phyloP scores from a whole-genome alignment of 2,113 vertebrate species.

The Sinocyclocheilus anophthalmus region DNA sequence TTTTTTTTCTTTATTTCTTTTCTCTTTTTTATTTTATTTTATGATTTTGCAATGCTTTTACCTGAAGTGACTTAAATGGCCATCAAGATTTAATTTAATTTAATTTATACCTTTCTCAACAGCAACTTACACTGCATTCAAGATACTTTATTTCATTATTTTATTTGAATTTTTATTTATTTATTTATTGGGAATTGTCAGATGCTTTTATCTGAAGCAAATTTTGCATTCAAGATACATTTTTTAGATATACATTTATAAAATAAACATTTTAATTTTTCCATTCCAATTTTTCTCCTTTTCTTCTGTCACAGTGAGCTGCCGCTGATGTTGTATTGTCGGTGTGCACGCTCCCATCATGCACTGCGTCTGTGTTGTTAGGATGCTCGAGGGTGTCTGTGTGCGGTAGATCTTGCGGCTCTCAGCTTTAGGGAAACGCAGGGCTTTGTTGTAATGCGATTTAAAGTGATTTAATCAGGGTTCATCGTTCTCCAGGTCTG shows the following conservation, averaged over 20 bases:
- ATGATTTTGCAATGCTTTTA: background rate
- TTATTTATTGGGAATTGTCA: no score
- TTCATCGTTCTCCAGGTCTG: conserved; percentile 52
- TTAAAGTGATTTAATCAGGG: conserved; percentile 55
- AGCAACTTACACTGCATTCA: no score
- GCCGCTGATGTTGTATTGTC: background rate
- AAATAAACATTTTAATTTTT: no score
- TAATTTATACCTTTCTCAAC: no score
- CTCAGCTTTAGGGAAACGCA: conserved; percentile 4
- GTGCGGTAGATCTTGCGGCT: background rate
- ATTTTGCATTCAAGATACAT: background rate
- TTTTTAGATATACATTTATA: no score
- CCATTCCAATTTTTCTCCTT: no score
- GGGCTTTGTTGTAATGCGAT: conserved; percentile 45
- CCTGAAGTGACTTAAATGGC: no score
- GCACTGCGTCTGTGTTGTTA: background rate
- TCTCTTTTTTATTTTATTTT: background rate
- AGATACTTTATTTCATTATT: no score
- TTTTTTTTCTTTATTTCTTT: background rate
- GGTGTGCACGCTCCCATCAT: background rate
- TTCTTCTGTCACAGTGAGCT: no score
- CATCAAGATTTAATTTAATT: no score
- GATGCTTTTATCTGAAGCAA: no score
- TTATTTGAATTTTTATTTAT: no score
- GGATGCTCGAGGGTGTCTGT: background rate